A percentile compares a stretch with the other conserved stretches of the same genome.
phyloP scores from a whole-genome alignment of 2,113 vertebrate genomes.

The Prinia subflava region DNA sequence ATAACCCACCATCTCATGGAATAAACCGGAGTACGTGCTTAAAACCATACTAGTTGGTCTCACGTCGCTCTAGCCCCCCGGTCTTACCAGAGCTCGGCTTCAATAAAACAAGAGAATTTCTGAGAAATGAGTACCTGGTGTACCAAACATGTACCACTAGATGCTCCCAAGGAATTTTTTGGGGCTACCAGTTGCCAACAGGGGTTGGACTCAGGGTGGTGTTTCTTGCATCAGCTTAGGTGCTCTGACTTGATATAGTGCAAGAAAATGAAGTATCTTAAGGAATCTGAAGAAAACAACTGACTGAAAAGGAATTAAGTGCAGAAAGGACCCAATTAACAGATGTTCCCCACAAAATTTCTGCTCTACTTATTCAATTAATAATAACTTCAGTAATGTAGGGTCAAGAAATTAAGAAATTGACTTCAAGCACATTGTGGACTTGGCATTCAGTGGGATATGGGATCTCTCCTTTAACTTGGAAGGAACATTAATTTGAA shows the following conservation, averaged over 20 bases:
- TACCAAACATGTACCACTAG: neutral
- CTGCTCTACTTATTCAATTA: neutral
- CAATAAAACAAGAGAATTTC: neutral
- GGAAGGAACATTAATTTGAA: neutral
- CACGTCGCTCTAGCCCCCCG: too few relatives aligned
- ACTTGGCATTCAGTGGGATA: neutral
- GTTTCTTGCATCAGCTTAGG: neutral
- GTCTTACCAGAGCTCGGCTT: too few relatives aligned
- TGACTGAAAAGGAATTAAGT: neutral
- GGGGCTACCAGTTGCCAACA: neutral
- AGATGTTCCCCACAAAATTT: neutral
- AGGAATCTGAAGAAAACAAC: neutral
- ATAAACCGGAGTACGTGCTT: too few relatives aligned
- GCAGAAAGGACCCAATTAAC: neutral
- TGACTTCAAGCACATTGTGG: neutral
- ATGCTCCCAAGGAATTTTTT: rapidly evolving
- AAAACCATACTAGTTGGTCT: too few relatives aligned
- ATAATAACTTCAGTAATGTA: neutral
- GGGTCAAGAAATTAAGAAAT: neutral
- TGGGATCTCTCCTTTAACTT: neutral
- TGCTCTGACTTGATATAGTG: neutral
- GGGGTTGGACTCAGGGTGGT: neutral
- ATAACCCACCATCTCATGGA: too few relatives aligned
- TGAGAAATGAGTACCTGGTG: neutral
- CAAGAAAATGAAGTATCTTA: neutral